Conservation (phyloP, 2,113 vertebrate genomes). For the Antechinus stuartii region DNA sequence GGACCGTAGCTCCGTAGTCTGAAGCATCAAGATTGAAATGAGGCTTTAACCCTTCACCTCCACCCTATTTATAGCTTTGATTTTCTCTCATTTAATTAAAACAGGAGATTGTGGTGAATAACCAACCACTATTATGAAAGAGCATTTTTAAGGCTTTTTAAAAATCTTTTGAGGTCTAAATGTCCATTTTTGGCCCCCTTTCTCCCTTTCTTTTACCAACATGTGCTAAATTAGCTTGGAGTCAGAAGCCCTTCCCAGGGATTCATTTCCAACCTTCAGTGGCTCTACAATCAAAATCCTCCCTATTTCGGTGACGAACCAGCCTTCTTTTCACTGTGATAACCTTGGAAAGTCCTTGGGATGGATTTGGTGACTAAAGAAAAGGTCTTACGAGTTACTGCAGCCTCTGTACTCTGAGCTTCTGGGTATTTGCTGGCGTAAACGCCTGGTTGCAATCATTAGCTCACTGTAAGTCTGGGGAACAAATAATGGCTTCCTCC, state of each 20-base stretch:
- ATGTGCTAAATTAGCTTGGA: neutral
- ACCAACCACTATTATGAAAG: too few species aligned
- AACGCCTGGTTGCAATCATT: neutral
- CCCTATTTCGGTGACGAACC: neutral
- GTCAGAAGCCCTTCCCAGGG: neutral
- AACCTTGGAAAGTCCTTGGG: neutral
- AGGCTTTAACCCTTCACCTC: neutral
- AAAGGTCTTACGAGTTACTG: constrained; percentile 16
- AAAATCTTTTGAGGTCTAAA: neutral
- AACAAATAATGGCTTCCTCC: neutral
- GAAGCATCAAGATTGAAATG: neutral
- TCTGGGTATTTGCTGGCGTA: neutral
- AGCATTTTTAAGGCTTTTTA: neutral
- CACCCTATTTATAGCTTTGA: neutral
- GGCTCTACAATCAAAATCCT: neutral
- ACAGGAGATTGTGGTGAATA: too few species aligned
- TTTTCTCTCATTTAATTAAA: too few species aligned
- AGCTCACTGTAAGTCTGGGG: neutral
- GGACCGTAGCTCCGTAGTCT: constrained; percentile 63
- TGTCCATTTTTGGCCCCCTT: neutral
- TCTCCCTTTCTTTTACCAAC: constrained; percentile 13
- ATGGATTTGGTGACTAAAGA: constrained; percentile 21
- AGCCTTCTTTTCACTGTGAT: neutral
- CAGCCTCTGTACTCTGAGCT: constrained; percentile 36
- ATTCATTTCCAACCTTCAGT: neutral